Evolutionary conservation across 2,797 vertebrate species (phyloP), one percentile per base, ranked within the genome.

Genomic region (Lacerta viridis): DNA sequence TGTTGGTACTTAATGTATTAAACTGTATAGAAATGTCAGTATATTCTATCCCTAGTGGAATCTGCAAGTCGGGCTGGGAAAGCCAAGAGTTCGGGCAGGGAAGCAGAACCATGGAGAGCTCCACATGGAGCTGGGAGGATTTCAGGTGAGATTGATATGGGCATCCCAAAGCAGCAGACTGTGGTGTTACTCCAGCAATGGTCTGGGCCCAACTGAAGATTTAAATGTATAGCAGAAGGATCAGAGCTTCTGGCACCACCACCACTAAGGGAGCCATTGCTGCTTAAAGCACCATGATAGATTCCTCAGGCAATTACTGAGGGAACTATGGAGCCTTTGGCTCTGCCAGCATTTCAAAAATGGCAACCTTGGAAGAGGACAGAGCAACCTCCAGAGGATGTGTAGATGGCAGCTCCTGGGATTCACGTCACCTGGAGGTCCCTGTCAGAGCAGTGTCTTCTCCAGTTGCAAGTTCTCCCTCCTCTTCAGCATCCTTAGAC

Each of bases 51-150:
- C 66, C 39, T 43, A 25, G 15, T 17, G 27, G 41, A 39, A 23
- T 68, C 33, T 68, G 39, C 27, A 72, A 8, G 10, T 3, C 3
- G 18, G 25, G 23, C 15, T 50, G 36, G 17, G 27, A 46, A n/a
- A 20, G 66, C 43, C 17, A 71, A 50, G 18, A 36, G 5, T 72
- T 25, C 6, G 4, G 10, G n/a, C 43, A 50, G 33, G 33, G 46
- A 59, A 74, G 23, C 46, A 84, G 83, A 25, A 84, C 83, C 83
- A 84, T 9, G n/a, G 83, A 74, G n/a, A 84, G 69, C 69, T 84
- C 83, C 71, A 27, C 33, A n/a, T 55, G 46, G 83, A 84, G 69
- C 81, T 71, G 81, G 61, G 41, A 71, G 17, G 43, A 33, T 39
- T 36, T 84, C 36, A 17, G 39, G 23, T 61, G 17, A 39, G 41